Conservation (phyloP, 1,140 invertebrate species). For the Helicoverpa zea region DNA sequence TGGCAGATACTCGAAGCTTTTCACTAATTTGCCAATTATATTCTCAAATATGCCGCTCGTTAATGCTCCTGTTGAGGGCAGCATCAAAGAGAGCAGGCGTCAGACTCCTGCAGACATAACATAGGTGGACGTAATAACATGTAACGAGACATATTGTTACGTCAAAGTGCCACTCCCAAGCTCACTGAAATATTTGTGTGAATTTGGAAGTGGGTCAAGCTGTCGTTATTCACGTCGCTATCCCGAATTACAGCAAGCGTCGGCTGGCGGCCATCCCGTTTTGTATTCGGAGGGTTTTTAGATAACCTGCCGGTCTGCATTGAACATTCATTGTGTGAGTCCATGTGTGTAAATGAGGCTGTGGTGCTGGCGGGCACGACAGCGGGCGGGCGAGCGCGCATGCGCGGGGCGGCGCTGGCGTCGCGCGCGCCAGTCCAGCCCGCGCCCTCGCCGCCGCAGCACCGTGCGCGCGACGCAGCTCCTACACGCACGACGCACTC, state of each 20-base stretch:
- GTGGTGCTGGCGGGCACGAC: slow-evolving; percentile 60
- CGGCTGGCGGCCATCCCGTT: slow-evolving; percentile 40
- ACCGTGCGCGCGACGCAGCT: slow-evolving; percentile 59
- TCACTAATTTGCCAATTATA: no score
- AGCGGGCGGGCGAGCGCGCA: slow-evolving; percentile 52
- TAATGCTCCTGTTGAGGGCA: not conserved
- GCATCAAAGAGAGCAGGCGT: not conserved
- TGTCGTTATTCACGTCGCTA: slow-evolving; percentile 42
- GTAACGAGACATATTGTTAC: slow-evolving; percentile 53
- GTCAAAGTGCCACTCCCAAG: slow-evolving; percentile 72
- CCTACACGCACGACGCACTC: slow-evolving; percentile 56
- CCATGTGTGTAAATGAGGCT: slow-evolving; percentile 72
- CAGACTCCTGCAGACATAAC: slow-evolving; percentile 8
- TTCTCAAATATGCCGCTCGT: not conserved
- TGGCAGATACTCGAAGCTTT: no score
- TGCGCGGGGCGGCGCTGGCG: slow-evolving; percentile 75
- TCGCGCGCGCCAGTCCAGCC: slow-evolving; percentile 75
- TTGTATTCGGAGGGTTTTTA: slow-evolving; percentile 49
- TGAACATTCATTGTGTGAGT: slow-evolving; percentile 59
- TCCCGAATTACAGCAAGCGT: slow-evolving; percentile 45
- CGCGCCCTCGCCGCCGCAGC: slow-evolving; percentile 63
- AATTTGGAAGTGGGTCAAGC: slow-evolving; percentile 72
- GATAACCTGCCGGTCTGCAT: slow-evolving; percentile 56
- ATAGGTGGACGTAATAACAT: slow-evolving; percentile 44
- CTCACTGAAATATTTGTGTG: slow-evolving; percentile 72